Evolutionary conservation across 2,888 invertebrate genomes (phyloP), one percentile per base, ranked within the genome.

Genomic region (Ophion slaviceki): DNA sequence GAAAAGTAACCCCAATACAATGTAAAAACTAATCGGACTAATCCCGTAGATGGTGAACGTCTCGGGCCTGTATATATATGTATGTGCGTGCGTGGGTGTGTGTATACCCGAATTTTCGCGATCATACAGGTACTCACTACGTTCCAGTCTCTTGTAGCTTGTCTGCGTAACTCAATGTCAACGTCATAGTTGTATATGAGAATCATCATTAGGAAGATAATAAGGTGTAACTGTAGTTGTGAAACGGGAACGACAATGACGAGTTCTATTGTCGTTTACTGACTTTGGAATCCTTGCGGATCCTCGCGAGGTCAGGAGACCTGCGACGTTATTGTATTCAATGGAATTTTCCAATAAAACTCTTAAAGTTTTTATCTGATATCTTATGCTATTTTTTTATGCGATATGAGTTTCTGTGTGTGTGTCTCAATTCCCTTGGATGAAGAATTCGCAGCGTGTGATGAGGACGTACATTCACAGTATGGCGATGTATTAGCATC

Each of bases 291-390:
- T 20, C 28, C 36, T 72, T 66, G 76, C 4, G 28, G n/a, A 70
- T 66, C 32, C 24, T 45, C 45, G 28, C 71, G 47, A 59, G 47
- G 61, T 6, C 28, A 70, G 28, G 68, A 79, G 40, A 32, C 62
- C 67, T 62, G 47, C 67, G 20, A 76, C 80, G 70, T 64, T 79
- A 86, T 90, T 92, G 91, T 92, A 92, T 89, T 89, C 87, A 89
- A 89, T 90, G 89, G 88, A 89, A 78, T 75, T 75, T 70, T 72
- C 90, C 90, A 92, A 92, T 92, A 92, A 88, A 92, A 92, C 89
- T 90, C 89, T 90, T 90, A 88, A 90, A 91, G 89, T 92, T 92
- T 92, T 89, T 91, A 92, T 89, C 89, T 86, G 90, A 89, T 83
- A 89, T 88, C 88, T 17, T 88, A 57, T 76, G 90, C 89, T 86